These are phyloP conservation scores for Porites australiensis DNA, from an alignment of 64 coral and sea anemone species.

Conservation along the genomic window DNA sequence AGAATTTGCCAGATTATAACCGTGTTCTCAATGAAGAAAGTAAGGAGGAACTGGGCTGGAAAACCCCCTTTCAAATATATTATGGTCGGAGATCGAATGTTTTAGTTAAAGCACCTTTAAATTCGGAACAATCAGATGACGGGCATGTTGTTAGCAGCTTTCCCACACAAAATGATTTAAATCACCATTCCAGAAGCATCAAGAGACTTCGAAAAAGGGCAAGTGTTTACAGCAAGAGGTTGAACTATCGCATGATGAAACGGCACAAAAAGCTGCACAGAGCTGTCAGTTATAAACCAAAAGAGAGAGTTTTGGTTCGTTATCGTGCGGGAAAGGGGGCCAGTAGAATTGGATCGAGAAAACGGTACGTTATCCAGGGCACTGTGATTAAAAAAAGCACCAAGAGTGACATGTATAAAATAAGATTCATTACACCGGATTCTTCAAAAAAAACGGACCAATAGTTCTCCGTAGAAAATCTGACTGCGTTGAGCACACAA, in stretches of 20 bases:
- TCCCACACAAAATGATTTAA: background rate
- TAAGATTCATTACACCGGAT: background rate
- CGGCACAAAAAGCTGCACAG: conserved; percentile 26
- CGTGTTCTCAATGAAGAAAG: too few species aligned
- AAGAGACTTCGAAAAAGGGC: conserved; percentile 35
- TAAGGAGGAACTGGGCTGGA: conserved; percentile 55
- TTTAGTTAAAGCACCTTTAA: background rate
- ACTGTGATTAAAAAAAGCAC: conserved; percentile 7
- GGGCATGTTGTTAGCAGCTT: background rate
- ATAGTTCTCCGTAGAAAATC: conserved; percentile 58
- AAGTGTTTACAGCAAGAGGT: conserved; percentile 2
- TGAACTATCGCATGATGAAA: conserved; percentile 55
- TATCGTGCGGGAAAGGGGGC: background rate
- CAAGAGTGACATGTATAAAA: conserved; percentile 23
- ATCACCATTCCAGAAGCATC: background rate
- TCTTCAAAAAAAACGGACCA: background rate
- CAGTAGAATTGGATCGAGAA: background rate
- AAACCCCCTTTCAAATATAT: conserved; percentile 47
- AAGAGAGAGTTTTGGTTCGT: conserved; percentile 7
- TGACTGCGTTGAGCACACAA: conserved; percentile 1
- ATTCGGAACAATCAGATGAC: background rate
- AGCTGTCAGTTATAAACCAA: background rate
- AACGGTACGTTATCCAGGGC: background rate
- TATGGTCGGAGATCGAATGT: conserved; percentile 24
- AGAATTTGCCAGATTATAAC: too few species aligned